Conservation (phyloP, 2,113 vertebrate genomes). For the Sapajus apella region DNA sequence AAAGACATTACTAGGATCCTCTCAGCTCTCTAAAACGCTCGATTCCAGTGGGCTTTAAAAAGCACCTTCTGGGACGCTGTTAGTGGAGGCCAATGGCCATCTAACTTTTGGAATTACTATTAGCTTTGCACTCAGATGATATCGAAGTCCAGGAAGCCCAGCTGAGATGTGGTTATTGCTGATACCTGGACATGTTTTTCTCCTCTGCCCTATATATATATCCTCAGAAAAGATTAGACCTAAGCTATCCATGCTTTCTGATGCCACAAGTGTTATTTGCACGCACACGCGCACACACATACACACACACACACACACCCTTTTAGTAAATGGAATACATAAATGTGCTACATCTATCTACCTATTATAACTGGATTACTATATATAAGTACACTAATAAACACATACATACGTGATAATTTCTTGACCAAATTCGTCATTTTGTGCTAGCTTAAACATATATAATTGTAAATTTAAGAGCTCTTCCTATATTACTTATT, state of each 20-base stretch:
- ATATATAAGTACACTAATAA: not conserved
- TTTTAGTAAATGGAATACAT: not conserved
- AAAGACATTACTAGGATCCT: not conserved
- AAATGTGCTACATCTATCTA: not conserved
- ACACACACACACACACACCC: not conserved
- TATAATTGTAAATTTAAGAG: not conserved
- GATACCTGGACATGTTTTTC: not conserved
- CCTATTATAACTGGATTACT: not conserved
- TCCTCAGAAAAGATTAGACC: not conserved
- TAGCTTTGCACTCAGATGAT: not conserved
- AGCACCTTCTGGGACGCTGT: not conserved
- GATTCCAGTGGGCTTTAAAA: not conserved
- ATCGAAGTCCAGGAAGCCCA: not conserved
- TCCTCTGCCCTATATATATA: not conserved
- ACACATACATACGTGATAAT: not conserved
- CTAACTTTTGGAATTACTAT: not conserved
- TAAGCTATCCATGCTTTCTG: not conserved
- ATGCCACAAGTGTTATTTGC: not conserved
- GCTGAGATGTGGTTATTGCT: not conserved
- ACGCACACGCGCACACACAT: not conserved
- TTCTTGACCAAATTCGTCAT: not conserved
- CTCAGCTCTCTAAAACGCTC: not conserved
- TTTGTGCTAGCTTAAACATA: not conserved
- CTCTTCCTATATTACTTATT: not conserved
- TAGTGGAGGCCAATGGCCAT: not conserved